Evolutionary conservation across 2,797 vertebrate species (phyloP), one percentile per base, ranked within the genome.

Genomic region (Notolabrus celidotus): DNA sequence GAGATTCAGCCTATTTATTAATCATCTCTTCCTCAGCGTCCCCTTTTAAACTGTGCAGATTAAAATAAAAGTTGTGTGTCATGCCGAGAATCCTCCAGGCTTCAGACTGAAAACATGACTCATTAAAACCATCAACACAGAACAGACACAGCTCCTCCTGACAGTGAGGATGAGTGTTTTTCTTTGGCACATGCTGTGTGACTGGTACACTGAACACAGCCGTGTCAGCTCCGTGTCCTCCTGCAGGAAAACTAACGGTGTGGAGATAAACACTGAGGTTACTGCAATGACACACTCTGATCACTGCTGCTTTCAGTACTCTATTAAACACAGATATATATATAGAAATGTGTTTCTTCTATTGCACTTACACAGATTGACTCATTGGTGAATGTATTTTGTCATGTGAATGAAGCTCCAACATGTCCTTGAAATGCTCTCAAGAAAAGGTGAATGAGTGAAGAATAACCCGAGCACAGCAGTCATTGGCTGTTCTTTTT

Each of bases 201-300:
- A 70, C 82, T 53, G 57, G 52, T 73, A 74, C 61, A 47, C 14
- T 42, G 52, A 72, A 51, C 20, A 51, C 4, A n/a, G 49, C 7
- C n/a, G 22, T 36, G 53, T 72, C 29, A 38, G 12, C 10, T 33
- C 16, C n/a, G 20, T n/a, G 36, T 36, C 42, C 39, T 34, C 2
- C 34, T n/a, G 15, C 64, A 27, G 63, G 22, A 34, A 46, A 52
- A 34, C 34, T 45, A 27, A 23, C 34, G 31, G 19, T 20, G 38
- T 19, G 12, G 50, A 11, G 52, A 72, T 33, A 29, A 56, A 38
- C 34, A 20, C 42, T 46, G 42, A 9, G 33, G 45, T 19, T 56
- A 27, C 36, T 52, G 33, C 36, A 34, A 55, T 60, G 60, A 52
- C 42, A 71, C 51, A 25, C 27, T 15, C 10, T 17, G 27, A 64